phyloP scores from a whole-genome alignment of 2,888 invertebrate genomes.

The Acrocyrtus sp. region DNA sequence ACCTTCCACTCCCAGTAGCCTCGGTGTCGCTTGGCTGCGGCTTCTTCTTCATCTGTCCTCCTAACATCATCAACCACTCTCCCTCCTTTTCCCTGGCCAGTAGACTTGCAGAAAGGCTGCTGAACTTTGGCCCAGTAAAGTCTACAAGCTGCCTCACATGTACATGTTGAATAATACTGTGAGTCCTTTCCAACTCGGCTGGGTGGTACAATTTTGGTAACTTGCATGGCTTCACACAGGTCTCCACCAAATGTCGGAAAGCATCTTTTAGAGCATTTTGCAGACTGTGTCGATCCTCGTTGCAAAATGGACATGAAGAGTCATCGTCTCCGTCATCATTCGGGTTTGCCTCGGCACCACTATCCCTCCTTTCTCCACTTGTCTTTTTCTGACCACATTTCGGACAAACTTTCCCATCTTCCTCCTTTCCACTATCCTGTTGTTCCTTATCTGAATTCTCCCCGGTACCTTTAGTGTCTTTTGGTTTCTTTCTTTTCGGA shows the following conservation, averaged over 20 bases:
- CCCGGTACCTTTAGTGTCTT: slow-evolving; percentile 1
- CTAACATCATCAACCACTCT: slow-evolving; percentile 12
- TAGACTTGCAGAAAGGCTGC: slow-evolving; percentile 18
- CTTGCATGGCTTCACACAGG: slow-evolving; percentile 68
- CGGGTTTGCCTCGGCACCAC: too few species aligned
- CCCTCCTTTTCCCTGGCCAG: neutral
- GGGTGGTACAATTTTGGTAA: slow-evolving; percentile 68
- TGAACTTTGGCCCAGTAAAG: slow-evolving; percentile 56
- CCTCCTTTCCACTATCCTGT: slow-evolving; percentile 43
- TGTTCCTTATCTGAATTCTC: slow-evolving; percentile 25
- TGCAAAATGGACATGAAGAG: slow-evolving; percentile 22
- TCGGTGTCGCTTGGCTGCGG: slow-evolving; percentile 28
- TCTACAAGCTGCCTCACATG: slow-evolving; percentile 64
- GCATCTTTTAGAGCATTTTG: slow-evolving; percentile 59
- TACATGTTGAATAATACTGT: slow-evolving; percentile 68
- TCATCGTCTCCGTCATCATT: slow-evolving; percentile 9
- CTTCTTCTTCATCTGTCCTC: slow-evolving; percentile 14
- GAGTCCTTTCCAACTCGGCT: slow-evolving; percentile 69
- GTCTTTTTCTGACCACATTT: slow-evolving; percentile 54
- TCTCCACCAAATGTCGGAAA: slow-evolving; percentile 62
- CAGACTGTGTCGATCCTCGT: slow-evolving; percentile 29
- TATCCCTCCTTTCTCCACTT: too few species aligned
- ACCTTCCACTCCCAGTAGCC: neutral
- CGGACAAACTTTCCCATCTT: slow-evolving; percentile 42
- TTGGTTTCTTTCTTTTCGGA: slow-evolving; percentile 65